phyloP scores from a whole-genome alignment of 2,888 invertebrate genomes.

The Diabrotica balteata region DNA sequence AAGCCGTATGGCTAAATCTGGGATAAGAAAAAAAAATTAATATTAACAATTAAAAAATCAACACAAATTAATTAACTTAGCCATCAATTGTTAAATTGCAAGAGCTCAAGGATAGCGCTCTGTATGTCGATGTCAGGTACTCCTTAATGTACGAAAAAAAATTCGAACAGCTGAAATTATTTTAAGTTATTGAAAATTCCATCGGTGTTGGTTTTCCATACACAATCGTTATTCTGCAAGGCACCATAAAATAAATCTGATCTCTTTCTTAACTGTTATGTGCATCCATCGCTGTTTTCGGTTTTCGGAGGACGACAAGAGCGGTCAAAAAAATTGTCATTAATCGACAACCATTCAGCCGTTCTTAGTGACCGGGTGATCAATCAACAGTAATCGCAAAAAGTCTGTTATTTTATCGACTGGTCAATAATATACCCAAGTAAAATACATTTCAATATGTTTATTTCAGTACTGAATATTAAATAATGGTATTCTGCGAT shows the following conservation, averaged over 20 bases:
- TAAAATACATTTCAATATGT: background rate
- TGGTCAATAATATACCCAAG: background rate
- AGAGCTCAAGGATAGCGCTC: no score
- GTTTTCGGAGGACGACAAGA: constrained; percentile 8
- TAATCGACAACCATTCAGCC: constrained; percentile 26
- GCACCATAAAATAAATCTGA: constrained; percentile 15
- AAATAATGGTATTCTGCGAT: no score
- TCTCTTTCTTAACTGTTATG: constrained; percentile 14
- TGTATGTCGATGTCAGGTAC: no score
- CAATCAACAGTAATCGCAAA: constrained; percentile 6
- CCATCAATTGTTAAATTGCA: no score
- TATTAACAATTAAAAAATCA: no score
- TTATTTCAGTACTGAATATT: no score
- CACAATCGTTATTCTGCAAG: constrained; percentile 7
- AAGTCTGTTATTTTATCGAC: constrained; percentile 9
- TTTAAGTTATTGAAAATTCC: constrained; percentile 12
- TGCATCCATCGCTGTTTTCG: constrained; percentile 8
- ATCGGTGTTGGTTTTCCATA: background rate
- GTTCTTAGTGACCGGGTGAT: constrained; percentile 12
- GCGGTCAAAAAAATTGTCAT: constrained; percentile 20
- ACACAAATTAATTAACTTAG: no score
- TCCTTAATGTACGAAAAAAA: background rate
- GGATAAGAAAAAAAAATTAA: no score
- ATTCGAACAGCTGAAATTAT: background rate
- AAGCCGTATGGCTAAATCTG: no score